Conservation (phyloP, 2,888 invertebrate genomes). For the Drosophila bunnanda region DNA sequence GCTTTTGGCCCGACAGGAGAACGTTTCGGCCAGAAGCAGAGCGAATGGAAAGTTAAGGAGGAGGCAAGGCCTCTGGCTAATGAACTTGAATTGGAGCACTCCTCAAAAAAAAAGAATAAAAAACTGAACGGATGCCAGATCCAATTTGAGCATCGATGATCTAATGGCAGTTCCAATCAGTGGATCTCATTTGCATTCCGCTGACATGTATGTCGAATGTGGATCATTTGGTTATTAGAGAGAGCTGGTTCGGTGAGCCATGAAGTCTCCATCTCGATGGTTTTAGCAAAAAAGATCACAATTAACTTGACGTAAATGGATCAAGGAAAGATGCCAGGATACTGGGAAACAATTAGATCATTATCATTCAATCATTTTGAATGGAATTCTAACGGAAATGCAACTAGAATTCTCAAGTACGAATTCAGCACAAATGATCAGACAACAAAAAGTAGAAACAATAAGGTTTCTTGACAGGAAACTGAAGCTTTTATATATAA, state of each 20-base stretch:
- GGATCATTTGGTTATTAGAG: conserved; percentile 15
- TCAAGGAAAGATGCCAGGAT: neutral
- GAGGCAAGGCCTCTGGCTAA: conserved; percentile 41
- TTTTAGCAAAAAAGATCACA: neutral
- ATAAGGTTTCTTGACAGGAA: neutral
- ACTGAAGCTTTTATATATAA: neutral
- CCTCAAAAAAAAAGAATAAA: neutral
- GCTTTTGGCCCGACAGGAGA: conserved; percentile 40
- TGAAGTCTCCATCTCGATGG: neutral
- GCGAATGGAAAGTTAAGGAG: conserved; percentile 42
- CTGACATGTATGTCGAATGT: conserved; percentile 22
- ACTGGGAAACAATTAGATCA: neutral
- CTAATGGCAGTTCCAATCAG: conserved; percentile 37
- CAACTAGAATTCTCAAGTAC: neutral
- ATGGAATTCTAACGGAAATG: neutral
- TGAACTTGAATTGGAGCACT: conserved; percentile 46
- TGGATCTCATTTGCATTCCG: conserved; percentile 32
- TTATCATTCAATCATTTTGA: neutral
- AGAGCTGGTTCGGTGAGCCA: conserved; percentile 15
- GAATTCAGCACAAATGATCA: neutral
- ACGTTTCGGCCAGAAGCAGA: conserved; percentile 46
- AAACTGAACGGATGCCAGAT: conserved; percentile 15
- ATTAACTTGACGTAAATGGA: conserved; percentile 2
- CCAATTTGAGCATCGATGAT: conserved; percentile 31
- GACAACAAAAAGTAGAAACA: neutral